Evolutionary conservation across 2,797 vertebrate species (phyloP), one percentile per base, ranked within the genome.

Genomic region (Enteromius anoplus): DNA sequence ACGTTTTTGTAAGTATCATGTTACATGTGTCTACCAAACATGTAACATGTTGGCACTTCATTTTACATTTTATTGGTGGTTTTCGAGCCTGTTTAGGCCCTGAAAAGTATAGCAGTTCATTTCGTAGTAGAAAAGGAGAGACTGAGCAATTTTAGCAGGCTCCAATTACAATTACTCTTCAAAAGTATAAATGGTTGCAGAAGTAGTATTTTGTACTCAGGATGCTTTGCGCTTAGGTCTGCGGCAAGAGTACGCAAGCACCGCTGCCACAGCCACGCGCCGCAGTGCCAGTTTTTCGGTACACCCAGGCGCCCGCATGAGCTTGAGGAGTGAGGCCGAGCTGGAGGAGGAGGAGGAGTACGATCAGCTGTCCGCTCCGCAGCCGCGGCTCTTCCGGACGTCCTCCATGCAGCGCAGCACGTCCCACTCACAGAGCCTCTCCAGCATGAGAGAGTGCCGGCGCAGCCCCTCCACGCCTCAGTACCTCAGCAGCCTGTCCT

Each of bases 351-450:
- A 95, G 4, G 97, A 98, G 77, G 97, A 97, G 17, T 98, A 97
- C 66, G 97, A 98, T 89, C 96, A 97, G 86, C 92, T 99, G 23
- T 97, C 97, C 1, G 96, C 97, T 81, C 97, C 98, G 0, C 98
- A 99, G 92, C 97, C 97, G 0, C 95, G 96, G 21, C 95, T 99
- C 64, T 97, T 96, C 75, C 96, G 97, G 65, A 96, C 96, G 53
- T 94, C 96, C 17, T 97, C 97, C 37, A 97, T 97, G 93, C 97
- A 97, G 91, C 95, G 96, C 65, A 93, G 96, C 86, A 93, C 97
- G 86, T 95, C 97, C 82, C 98, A 99, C 88, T 99, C 98, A 66
- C 97, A 99, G 92, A 98, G 96, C 92, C 98, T 99, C 91, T 97
- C 97, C 88, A 97, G 96, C 91, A 96, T 97, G 85, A 95, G 97